Base-by-base conservation (phyloP, 2,113 vertebrate species). In the Thunnus maccoyii region DNA sequence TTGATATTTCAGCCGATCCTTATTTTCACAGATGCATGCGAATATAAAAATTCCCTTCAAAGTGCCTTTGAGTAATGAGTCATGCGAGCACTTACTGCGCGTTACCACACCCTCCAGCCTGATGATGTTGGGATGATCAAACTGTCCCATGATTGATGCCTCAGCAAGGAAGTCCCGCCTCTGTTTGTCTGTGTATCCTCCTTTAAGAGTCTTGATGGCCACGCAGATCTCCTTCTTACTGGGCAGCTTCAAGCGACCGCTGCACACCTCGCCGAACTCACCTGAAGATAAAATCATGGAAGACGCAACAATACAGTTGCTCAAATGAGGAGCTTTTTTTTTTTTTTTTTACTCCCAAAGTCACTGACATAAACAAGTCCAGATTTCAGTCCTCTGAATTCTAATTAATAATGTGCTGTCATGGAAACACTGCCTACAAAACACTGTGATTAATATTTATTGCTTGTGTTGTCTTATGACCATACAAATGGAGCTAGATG, bases 121-220 rank as follows among this genome's bases (percentile, higher is more conserved):
- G 92, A 99, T 99, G 91, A 99, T 99, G 68, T 99, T 99, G 52
- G 98, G 98, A 46, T 99, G 98, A 81, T 99, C 98, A 91, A 99
- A 99, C 73, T 99, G 98, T 69, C 98, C 98, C 98, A 99, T 99
- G 89, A 99, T 99, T 82, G 97, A 99, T 4, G 98, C 98, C 93
- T 99, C 98, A 22, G 97, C 96, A 44, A 99, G 92, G 88, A 99
- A 99, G 80, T 99, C 98, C 88, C 98, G 95, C 57, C 98, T 97
- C 87, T 99, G 98, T 30, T 98, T 99, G 67, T 99, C 98, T 0
- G 97, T 99, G 77, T 99, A 99, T 74, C 98, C 98, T 54, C 96
- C 97, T 91, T 99, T 99, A 7, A 99, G 93, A 1, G 98, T 99
- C 94, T 99, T 99, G 82, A 99, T 99, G 86, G 98, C 98, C 80